Evolutionary conservation across 2,888 invertebrate species (phyloP), one percentile per base, ranked within the genome.

Genomic region (Ochlodes sylvanus): DNA sequence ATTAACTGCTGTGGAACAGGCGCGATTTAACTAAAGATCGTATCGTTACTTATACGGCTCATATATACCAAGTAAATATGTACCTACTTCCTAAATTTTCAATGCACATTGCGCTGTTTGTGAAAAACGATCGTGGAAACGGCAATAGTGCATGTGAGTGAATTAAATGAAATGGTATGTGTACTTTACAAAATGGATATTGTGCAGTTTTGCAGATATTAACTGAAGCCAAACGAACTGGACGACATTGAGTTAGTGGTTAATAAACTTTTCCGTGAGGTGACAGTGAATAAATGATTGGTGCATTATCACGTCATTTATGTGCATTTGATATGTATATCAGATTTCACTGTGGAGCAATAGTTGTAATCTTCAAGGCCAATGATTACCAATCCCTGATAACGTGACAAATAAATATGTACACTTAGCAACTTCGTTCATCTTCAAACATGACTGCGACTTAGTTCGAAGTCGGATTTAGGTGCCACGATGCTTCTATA

Each of bases 161-260:
- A 47, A 47, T 47, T 7, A 17, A 47, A 17, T 15, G 44, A 2
- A 5, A 17, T 9, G n/a, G n/a, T n/a, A n/a, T n/a, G n/a, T 47
- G 15, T 47, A 47, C 44, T n/a, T n/a, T n/a, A n/a, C n/a, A n/a
- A 47, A 47, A 47, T 17, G 5, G 17, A 47, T 17, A 17, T 47
- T 47, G 9, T 47, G 44, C 44, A 17, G 15, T 47, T 47, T 47
- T 4, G 44, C 7, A 44, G 15, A 44, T 15, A 44, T 44, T 4
- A 6, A 44, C 15, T 15, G 15, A 47, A 42, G 42, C 42, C 14
- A 42, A n/a, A 47, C 44, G 17, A 47, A 47, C 17, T 47, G 17
- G 44, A 47, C 44, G 44, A 47, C 44, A 47, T 47, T 47, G 44
- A 47, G 44, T 47, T 47, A 47, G 17, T 47, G 2, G 44, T 47